A percentile compares a stretch with the other conserved stretches of the same genome.
Evolutionary conservation across 92 coral and sea anemone species (phyloP).

Genomic region (Isaurus tuberculatus): DNA sequence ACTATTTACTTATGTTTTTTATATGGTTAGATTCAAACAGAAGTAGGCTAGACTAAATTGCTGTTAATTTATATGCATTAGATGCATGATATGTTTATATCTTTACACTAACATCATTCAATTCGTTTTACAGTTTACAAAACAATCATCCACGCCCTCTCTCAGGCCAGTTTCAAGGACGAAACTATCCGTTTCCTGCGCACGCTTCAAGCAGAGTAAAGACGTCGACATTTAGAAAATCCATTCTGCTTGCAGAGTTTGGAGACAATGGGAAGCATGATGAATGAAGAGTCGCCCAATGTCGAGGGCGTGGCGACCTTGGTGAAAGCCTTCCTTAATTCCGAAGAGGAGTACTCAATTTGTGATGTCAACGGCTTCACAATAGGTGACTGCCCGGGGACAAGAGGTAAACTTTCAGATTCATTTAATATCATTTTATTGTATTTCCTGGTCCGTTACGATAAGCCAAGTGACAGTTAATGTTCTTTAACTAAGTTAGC

Average conservation of each 20-base stretch:
- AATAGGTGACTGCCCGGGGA: slow-evolving; percentile 27
- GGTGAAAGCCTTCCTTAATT: slow-evolving; percentile 20
- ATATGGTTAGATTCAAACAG: neutral
- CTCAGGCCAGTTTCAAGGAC: slow-evolving; percentile 13
- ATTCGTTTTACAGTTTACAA: slow-evolving; percentile 1
- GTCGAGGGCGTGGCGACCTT: slow-evolving; percentile 16
- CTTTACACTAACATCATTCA: slow-evolving; percentile 9
- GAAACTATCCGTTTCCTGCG: slow-evolving; percentile 6
- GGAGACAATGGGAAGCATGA: slow-evolving; percentile 9
- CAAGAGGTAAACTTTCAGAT: slow-evolving; percentile 19
- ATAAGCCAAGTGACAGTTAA: slow-evolving; percentile 1
- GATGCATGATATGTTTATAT: slow-evolving; percentile 5
- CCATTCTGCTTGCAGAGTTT: slow-evolving; percentile 16
- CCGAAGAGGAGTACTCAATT: slow-evolving; percentile 21
- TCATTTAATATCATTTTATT: neutral
- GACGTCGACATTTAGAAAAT: slow-evolving; percentile 8
- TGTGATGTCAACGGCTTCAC: slow-evolving; percentile 38
- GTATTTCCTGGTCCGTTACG: neutral
- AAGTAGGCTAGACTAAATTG: neutral
- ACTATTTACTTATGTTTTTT: no score
- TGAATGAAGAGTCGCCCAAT: slow-evolving; percentile 28
- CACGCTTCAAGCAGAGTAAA: slow-evolving; percentile 14
- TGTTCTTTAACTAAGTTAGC: neutral
- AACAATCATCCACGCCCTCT: slow-evolving; percentile 23
- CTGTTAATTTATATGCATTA: neutral